Evolutionary conservation across 1,140 invertebrate genomes (phyloP).

Genomic region (Prorops nasuta): DNA sequence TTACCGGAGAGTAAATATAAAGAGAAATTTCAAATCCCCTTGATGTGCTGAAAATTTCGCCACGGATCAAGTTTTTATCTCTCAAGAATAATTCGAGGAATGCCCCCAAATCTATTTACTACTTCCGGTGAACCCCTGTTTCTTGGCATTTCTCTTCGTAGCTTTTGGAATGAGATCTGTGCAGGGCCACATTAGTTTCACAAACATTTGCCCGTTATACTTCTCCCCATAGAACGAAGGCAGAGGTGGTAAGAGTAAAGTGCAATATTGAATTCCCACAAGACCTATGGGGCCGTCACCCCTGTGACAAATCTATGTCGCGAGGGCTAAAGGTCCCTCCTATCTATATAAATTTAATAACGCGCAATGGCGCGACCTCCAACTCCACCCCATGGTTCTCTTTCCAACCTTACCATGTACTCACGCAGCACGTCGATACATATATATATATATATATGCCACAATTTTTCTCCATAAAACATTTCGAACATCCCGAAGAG

Average conservation of each 20-base stretch:
- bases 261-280: conserved; percentile 39
- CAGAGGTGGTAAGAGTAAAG: conserved; percentile 25
- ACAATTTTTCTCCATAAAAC: too few relatives aligned
- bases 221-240: conserved; percentile 9
- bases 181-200: conserved; percentile 31
- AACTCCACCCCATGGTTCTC: conserved; percentile 3
- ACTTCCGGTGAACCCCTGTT: too few relatives aligned
- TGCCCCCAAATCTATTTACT: too few relatives aligned
- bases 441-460: too few relatives aligned
- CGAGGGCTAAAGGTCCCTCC: conserved; percentile 27
- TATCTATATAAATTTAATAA: conserved; percentile 43
- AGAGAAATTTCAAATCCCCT: too few relatives aligned
- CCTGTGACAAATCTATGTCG: conserved; percentile 35
- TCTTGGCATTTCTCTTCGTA: not conserved
- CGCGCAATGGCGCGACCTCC: conserved; percentile 35
- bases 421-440: too few relatives aligned
- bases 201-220: conserved; percentile 33
- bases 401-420: too few relatives aligned
- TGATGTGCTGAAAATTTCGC: too few relatives aligned
- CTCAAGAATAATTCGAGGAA: too few relatives aligned
- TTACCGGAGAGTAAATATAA: too few relatives aligned
- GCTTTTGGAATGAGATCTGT: conserved; percentile 30
- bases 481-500: too few relatives aligned
- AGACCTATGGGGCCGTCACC: conserved; percentile 25
- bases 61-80: too few relatives aligned